Evolutionary conservation across 1,140 invertebrate genomes (phyloP).

Genomic region (Microplitis demolitor): DNA sequence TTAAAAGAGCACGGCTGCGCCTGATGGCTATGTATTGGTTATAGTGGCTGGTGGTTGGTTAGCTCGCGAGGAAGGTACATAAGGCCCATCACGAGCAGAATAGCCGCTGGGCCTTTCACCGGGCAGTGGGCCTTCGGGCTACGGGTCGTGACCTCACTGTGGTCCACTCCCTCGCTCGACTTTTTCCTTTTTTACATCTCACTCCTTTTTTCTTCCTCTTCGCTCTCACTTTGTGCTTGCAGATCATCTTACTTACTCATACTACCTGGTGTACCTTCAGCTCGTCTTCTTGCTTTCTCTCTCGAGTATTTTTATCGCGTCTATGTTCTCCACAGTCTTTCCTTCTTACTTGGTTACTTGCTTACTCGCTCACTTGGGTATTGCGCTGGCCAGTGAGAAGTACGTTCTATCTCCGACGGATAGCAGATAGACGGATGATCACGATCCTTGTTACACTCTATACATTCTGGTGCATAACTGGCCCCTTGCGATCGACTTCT

Average conservation of each 20-base stretch:
- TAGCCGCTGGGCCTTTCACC: constrained; percentile 36
- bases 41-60: constrained; percentile 14
- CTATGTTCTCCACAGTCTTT: neutral
- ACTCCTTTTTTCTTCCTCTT: constrained; percentile 26
- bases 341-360: neutral
- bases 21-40: neutral
- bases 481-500: neutral
- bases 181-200: constrained; percentile 40
- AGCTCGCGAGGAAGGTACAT: neutral
- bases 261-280: neutral
- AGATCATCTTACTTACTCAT: constrained; percentile 13
- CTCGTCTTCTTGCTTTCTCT: constrained; percentile 3
- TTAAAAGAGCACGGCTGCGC: neutral
- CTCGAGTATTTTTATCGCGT: constrained; percentile 23
- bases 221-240: neutral
- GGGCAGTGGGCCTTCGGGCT: constrained; percentile 33
- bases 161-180: constrained; percentile 42
- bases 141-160: constrained; percentile 52
- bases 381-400: neutral
- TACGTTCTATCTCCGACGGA: neutral
- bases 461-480: neutral
- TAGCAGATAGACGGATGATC: constrained; percentile 21
- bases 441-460: constrained; percentile 47
- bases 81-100: constrained; percentile 24
- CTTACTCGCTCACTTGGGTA: too few relatives aligned